phyloP scores from a whole-genome alignment of 2,113 vertebrate species.

The Eptatretus burgeri region DNA sequence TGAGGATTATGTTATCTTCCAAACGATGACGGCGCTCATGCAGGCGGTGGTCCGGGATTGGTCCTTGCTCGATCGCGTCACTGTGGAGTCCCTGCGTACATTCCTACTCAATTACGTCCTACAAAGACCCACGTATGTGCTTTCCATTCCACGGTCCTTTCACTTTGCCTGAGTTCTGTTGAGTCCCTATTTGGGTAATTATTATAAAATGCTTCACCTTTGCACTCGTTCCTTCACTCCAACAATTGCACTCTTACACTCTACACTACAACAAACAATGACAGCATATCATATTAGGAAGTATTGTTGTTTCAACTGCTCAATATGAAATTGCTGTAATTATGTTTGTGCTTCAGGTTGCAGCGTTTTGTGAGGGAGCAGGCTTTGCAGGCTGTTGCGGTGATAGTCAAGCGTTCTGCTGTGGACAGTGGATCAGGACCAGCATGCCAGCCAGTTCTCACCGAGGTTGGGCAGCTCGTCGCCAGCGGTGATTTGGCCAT shows the following conservation, averaged over 20 bases:
- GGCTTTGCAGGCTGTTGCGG: slow-evolving; percentile 76
- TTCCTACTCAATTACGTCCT: slow-evolving; percentile 96
- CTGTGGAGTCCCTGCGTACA: slow-evolving; percentile 69
- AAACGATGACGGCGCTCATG: slow-evolving; percentile 92
- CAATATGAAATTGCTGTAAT: background rate
- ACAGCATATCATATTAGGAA: background rate
- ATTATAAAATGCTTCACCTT: background rate
- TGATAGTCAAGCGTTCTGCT: slow-evolving; percentile 84
- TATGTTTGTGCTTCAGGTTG: slow-evolving; percentile 24
- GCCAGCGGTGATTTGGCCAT: slow-evolving; percentile 78
- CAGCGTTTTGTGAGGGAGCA: slow-evolving; percentile 95
- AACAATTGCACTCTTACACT: background rate
- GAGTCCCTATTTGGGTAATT: background rate
- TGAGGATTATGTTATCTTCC: slow-evolving; percentile 96
- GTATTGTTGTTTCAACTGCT: background rate
- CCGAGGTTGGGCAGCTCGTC: slow-evolving; percentile 86
- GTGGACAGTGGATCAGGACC: slow-evolving; percentile 51
- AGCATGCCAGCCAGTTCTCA: slow-evolving; percentile 86
- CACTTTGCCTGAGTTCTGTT: background rate
- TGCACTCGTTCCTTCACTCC: background rate
- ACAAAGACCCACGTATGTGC: slow-evolving; percentile 79
- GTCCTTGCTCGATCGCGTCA: slow-evolving; percentile 79
- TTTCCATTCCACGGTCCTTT: background rate
- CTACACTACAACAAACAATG: background rate
- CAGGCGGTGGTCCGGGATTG: slow-evolving; percentile 92